Conservation (phyloP, 2,797 vertebrate species). For the Xenops minutus region DNA sequence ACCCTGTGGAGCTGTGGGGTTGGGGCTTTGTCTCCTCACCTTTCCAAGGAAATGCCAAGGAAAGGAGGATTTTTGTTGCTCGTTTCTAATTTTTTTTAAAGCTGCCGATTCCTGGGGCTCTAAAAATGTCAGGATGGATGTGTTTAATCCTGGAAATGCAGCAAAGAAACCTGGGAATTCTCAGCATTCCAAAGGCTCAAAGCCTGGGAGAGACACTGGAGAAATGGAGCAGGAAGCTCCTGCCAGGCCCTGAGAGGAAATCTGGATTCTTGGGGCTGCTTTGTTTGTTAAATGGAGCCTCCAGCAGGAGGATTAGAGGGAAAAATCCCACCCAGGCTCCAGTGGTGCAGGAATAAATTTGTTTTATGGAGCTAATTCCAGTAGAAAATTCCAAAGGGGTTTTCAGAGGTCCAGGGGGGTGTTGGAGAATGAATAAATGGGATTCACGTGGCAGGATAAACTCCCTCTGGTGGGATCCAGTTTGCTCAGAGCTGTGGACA, state of each 20-base stretch:
- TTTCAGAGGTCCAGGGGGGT: not conserved
- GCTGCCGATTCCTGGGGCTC: too few relatives aligned
- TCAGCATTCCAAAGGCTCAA: conserved; percentile 61
- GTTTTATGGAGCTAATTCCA: not conserved
- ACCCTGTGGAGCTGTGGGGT: accelerated
- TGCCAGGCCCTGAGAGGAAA: conserved; percentile 69
- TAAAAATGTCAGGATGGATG: not conserved
- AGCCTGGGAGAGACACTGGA: conserved; percentile 55
- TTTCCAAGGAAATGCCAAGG: not conserved
- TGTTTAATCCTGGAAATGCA: conserved; percentile 44
- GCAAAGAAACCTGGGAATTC: not conserved
- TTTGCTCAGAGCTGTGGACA: not conserved
- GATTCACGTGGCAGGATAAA: not conserved
- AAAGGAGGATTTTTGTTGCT: not conserved
- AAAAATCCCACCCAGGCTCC: not conserved
- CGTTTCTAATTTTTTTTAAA: not conserved
- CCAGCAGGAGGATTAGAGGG: conserved; percentile 36
- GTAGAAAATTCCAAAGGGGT: not conserved
- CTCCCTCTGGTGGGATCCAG: not conserved
- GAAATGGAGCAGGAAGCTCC: conserved; percentile 31
- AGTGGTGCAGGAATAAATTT: not conserved
- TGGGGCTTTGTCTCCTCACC: not conserved
- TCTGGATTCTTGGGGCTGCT: conserved; percentile 76
- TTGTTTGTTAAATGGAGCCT: conserved; percentile 80
- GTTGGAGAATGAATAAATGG: not conserved